A percentile compares a stretch with the other conserved stretches of the same genome.
phyloP scores from a whole-genome alignment of 1,140 invertebrate genomes.

The Odontomachus brunneus region DNA sequence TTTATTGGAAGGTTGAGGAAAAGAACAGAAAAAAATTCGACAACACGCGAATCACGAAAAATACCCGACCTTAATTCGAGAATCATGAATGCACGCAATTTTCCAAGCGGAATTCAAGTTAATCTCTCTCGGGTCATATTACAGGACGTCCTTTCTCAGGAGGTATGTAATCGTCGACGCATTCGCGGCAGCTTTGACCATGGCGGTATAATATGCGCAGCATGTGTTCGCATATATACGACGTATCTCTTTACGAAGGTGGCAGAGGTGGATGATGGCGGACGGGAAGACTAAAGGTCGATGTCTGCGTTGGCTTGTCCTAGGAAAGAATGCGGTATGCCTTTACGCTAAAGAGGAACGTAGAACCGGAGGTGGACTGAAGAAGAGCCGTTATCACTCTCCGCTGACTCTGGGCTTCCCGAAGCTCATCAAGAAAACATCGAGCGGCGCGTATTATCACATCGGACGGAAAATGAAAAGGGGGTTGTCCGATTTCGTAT shows the following conservation, averaged over 20 bases:
- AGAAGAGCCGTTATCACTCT: not conserved
- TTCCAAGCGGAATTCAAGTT: not conserved
- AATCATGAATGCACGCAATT: not conserved
- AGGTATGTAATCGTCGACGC: not conserved
- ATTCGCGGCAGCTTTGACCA: not conserved
- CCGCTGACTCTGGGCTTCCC: not conserved
- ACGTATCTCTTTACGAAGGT: not conserved
- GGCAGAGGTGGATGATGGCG: not conserved
- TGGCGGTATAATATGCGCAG: not conserved
- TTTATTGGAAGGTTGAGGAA: too few species aligned
- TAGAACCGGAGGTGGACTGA: not conserved
- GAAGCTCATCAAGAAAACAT: not conserved
- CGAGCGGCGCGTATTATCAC: not conserved
- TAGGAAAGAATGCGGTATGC: not conserved
- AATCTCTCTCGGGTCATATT: not conserved
- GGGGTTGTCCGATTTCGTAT: not conserved
- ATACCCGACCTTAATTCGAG: too few species aligned
- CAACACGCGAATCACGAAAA: too few species aligned
- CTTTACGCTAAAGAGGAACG: not conserved
- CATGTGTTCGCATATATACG: not conserved
- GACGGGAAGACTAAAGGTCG: not conserved
- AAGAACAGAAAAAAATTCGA: too few species aligned
- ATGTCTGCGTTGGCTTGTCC: not conserved
- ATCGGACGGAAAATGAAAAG: not conserved
- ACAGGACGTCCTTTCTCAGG: not conserved